Percentiles rank a stretch among this genome's conserved stretches.
phyloP scores from a whole-genome alignment of 2,888 invertebrate genomes.

The Diploptera punctata region DNA sequence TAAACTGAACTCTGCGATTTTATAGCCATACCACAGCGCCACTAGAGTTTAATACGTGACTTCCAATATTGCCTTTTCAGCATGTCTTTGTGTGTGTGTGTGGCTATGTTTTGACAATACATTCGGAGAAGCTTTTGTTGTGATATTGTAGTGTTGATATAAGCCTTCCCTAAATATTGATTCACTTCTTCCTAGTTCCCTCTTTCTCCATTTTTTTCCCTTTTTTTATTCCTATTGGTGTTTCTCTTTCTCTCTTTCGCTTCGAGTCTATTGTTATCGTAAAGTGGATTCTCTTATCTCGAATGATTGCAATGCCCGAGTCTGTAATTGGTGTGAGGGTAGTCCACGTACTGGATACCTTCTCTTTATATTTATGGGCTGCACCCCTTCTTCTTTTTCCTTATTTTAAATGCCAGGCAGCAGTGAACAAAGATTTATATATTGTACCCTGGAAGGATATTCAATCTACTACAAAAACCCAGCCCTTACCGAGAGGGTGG shows the following conservation, averaged over 20 bases:
- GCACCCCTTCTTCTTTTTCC: background rate
- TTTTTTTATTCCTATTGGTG: slow-evolving; percentile 8
- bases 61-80: too few relatives aligned
- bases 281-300: slow-evolving; percentile 10
- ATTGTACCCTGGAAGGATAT: background rate
- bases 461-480: background rate
- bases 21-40: too few relatives aligned
- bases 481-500: background rate
- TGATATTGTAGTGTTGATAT: background rate
- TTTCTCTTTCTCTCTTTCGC: background rate
- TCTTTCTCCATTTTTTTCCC: background rate
- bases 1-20: too few relatives aligned
- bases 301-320: background rate
- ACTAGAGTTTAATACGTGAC: too few relatives aligned
- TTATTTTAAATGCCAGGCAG: slow-evolving; percentile 4
- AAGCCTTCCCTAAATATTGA: slow-evolving; percentile 9
- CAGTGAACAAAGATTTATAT: background rate
- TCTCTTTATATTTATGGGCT: background rate
- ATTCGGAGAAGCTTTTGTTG: background rate
- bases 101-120: too few relatives aligned
- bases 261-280: slow-evolving; percentile 1
- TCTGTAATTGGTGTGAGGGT: slow-evolving; percentile 4
- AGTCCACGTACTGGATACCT: background rate
- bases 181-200: slow-evolving; percentile 3
- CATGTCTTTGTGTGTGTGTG: too few relatives aligned